Percentiles rank a stretch among this genome's conserved stretches.
Evolutionary conservation across 2,888 invertebrate genomes (phyloP).

Genomic region (Pristionchus fissidentatus): DNA sequence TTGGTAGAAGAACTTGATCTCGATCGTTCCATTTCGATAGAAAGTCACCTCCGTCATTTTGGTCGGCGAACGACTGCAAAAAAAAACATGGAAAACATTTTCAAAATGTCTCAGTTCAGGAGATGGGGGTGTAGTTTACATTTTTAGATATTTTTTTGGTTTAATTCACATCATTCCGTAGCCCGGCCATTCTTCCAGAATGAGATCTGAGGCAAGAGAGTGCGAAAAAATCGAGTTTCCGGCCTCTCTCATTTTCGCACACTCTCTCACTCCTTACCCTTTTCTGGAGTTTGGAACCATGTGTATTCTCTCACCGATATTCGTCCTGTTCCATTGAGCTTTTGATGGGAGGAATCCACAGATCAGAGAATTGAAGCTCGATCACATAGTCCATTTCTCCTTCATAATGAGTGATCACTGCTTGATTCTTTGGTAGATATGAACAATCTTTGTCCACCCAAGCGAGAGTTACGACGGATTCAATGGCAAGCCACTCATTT

Average conservation of each 20-base stretch:
- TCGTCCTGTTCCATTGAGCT: neutral
- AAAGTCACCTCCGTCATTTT: conserved; percentile 4
- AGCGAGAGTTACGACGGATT: neutral
- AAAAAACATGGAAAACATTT: too few species aligned
- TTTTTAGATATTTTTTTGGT: too few species aligned
- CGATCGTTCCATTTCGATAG: neutral
- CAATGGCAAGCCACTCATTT: neutral
- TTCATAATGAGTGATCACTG: neutral
- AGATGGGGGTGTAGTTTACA: too few species aligned
- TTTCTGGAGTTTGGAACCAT: too few species aligned
- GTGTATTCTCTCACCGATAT: neutral
- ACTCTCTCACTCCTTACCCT: too few species aligned
- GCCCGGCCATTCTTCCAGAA: too few species aligned
- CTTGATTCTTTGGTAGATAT: neutral
- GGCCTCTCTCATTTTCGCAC: too few species aligned
- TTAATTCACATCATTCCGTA: too few species aligned
- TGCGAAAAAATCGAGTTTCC: too few species aligned
- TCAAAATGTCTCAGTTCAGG: too few species aligned
- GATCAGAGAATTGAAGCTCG: neutral
- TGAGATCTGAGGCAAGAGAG: too few species aligned
- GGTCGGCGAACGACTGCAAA: neutral
- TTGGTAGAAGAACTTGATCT: neutral
- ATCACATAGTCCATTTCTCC: neutral
- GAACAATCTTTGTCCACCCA: neutral
- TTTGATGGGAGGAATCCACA: conserved; percentile 23